These are phyloP conservation scores for Leptinotarsa undecemlineata DNA, from an alignment of 1,140 invertebrate genomes.

Conservation along the genomic window DNA sequence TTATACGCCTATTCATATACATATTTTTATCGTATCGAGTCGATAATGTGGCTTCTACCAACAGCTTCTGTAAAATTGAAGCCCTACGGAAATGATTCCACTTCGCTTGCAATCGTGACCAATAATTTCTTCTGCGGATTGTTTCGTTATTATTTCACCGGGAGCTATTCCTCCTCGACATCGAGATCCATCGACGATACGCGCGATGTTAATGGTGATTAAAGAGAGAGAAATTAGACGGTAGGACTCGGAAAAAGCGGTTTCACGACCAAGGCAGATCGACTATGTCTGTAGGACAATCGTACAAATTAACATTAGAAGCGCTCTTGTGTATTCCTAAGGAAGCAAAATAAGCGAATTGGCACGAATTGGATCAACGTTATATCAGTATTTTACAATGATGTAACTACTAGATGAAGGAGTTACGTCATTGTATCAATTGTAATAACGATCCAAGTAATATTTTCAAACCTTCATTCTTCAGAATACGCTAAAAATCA, in stretches of 20 bases:
- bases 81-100: slow-evolving; percentile 9
- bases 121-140: slow-evolving; percentile 18
- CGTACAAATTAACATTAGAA: too few relatives aligned
- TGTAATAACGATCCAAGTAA: too few relatives aligned
- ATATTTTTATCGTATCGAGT: not conserved
- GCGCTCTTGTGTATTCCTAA: too few relatives aligned
- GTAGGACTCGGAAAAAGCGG: not conserved
- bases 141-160: slow-evolving; percentile 13
- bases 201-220: slow-evolving; percentile 4
- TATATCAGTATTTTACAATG: too few relatives aligned
- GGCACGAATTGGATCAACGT: too few relatives aligned
- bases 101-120: slow-evolving; percentile 12
- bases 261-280: too few relatives aligned
- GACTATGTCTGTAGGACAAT: too few relatives aligned
- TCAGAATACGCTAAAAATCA: too few relatives aligned
- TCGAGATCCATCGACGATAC: not conserved
- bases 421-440: too few relatives aligned
- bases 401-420: too few relatives aligned
- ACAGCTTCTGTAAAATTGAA: slow-evolving; percentile 22
- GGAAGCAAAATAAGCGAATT: too few relatives aligned
- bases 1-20: slow-evolving; percentile 6
- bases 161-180: slow-evolving; percentile 1
- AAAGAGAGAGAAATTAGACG: not conserved
- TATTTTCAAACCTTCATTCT: too few relatives aligned
- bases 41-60: slow-evolving; percentile 11